Conservation (phyloP, 2,888 invertebrate genomes). For the Erebia ligea region DNA sequence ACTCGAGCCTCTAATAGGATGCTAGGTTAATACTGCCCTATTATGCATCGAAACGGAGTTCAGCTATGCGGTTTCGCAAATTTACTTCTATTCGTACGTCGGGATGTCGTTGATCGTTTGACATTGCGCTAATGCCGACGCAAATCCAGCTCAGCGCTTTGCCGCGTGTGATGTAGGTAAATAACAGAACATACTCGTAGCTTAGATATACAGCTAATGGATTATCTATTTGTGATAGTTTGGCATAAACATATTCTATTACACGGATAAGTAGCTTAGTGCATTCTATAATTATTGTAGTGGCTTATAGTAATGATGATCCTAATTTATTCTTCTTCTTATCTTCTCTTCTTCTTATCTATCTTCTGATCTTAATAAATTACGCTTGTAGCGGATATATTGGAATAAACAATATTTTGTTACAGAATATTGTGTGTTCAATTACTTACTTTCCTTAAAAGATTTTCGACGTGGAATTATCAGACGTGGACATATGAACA, state of each 20-base stretch:
- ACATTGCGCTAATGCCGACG: slow-evolving; percentile 21
- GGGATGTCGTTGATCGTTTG: slow-evolving; percentile 25
- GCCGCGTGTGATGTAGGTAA: slow-evolving; percentile 25
- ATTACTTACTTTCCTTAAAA: no score
- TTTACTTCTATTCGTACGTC: slow-evolving; percentile 33
- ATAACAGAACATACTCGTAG: slow-evolving; percentile 32
- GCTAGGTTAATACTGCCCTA: slow-evolving; percentile 27
- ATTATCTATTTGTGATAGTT: slow-evolving; percentile 18
- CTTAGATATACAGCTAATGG: slow-evolving; percentile 21
- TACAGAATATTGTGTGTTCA: background rate
- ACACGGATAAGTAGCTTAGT: slow-evolving; percentile 20
- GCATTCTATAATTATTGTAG: slow-evolving; percentile 21
- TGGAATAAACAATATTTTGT: background rate
- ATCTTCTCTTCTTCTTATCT: no score
- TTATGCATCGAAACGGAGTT: slow-evolving; percentile 27
- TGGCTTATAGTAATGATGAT: slow-evolving; percentile 12
- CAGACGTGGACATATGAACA: background rate
- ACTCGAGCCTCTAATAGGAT: slow-evolving; percentile 30
- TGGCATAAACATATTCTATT: slow-evolving; percentile 19
- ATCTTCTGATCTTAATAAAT: background rate
- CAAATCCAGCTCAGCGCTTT: slow-evolving; percentile 31
- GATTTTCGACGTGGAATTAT: background rate
- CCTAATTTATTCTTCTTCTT: no score
- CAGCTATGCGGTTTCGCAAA: slow-evolving; percentile 28
- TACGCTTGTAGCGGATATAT: background rate